Evolutionary conservation across 2,888 invertebrate species (phyloP), one percentile per base, ranked within the genome.

Genomic region (Polyommatus iphigenia): DNA sequence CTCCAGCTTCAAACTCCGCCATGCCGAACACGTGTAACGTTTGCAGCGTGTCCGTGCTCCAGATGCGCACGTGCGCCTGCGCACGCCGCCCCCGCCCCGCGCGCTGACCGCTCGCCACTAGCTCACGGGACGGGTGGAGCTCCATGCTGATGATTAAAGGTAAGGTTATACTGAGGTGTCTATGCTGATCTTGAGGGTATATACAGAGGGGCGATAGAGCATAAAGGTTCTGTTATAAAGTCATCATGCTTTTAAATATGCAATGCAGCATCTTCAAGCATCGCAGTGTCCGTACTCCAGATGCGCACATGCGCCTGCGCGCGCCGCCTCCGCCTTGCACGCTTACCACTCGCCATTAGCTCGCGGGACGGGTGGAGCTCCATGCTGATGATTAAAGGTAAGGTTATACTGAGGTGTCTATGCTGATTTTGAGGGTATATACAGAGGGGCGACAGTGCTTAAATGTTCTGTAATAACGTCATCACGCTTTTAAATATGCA

Each of bases 1-100:
- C 97, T 0, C 98, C 98, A 77, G 97, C 95, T 85, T 97, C 97
- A 86, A 98, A 96, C 88, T 98, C 98, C 0, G 98, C 98, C 96
- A 98, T 97, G 5, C 98, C 98, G 86, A 98, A 97, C 46, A 98
- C 97, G 86, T 98, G 97, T 67, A 98, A 94, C 0, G 98, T 98
- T 88, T 97, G 97, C 81, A 99, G 90, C 0, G 98, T 97, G 89
- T 97, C 97, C 0, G 98, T 97, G 87, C 98, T 97, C 98, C 98
- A 99, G 83, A 99, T 97, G 78, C 98, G 95, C 24, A 99, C 97
- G 86, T 98, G 98, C 0, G 98, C 97, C 88, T 98, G 97, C 13
- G 97, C 97, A 81, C 98, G 97, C 67, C 97, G 94, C 84, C 97
- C 97, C 80, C 97, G 95, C 0, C 98, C 97, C 0, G 97, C 97